A percentile compares a stretch with the other conserved stretches of the same genome.
These are phyloP conservation scores for Gopherus flavomarginatus DNA, from an alignment of 2,113 vertebrate genomes.

Conservation along the genomic window DNA sequence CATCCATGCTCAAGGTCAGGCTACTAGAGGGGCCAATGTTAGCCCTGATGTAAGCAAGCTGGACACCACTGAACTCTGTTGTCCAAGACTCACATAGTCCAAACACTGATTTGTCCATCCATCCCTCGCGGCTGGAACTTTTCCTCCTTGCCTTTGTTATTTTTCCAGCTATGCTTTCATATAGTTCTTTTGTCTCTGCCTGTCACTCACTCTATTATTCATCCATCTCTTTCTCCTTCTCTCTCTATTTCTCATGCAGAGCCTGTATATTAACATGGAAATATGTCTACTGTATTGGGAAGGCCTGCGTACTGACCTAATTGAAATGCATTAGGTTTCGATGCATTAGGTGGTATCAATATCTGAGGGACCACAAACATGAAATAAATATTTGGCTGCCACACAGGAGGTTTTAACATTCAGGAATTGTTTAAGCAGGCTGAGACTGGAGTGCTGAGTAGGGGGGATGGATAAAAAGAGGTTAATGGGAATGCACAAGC, in stretches of 20 bases:
- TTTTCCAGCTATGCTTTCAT: neutral
- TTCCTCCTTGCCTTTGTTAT: neutral
- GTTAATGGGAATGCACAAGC: neutral
- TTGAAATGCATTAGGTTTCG: neutral
- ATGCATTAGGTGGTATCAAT: neutral
- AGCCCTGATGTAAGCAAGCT: neutral
- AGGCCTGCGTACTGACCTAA: neutral
- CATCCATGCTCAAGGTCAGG: conserved; percentile 16
- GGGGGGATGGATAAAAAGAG: neutral
- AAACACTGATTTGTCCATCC: neutral
- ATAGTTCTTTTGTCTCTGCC: neutral
- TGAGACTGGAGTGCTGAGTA: neutral
- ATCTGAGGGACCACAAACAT: neutral
- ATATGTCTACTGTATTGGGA: conserved; percentile 46
- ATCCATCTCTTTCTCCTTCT: neutral
- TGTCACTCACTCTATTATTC: neutral
- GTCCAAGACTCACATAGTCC: neutral
- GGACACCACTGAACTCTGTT: neutral
- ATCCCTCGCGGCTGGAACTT: neutral
- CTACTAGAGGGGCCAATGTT: neutral
- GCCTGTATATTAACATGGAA: neutral
- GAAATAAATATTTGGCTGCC: neutral
- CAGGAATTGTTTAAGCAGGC: neutral
- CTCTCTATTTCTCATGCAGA: neutral
- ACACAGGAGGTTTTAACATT: neutral